These are phyloP conservation scores for Palythoa grandiflora DNA, from an alignment of 92 coral and sea anemone genomes.

Conservation along the genomic window DNA sequence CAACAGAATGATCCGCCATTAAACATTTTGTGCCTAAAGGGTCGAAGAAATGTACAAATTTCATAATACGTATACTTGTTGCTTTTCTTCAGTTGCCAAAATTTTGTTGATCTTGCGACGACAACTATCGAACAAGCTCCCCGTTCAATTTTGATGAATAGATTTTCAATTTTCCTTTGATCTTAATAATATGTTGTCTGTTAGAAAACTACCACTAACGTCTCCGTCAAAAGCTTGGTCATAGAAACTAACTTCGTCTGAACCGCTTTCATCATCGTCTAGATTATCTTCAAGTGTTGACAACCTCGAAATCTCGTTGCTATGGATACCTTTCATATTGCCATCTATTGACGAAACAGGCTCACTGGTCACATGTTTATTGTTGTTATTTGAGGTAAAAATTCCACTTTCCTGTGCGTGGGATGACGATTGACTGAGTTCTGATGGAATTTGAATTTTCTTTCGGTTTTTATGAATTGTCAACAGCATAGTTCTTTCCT, in stretches of 20 bases:
- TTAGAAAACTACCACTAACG: conserved; percentile 3
- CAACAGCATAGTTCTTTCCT: background rate
- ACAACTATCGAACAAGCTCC: background rate
- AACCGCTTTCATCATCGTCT: background rate
- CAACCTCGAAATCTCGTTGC: background rate
- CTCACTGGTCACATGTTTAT: background rate
- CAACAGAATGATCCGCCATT: no score
- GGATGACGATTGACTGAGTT: background rate
- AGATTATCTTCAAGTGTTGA: background rate
- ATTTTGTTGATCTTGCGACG: no score
- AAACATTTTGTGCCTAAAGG: no score
- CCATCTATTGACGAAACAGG: background rate
- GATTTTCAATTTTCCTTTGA: background rate
- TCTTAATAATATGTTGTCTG: background rate
- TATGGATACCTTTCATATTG: background rate
- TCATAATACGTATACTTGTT: no score
- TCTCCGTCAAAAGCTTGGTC: conserved; percentile 20
- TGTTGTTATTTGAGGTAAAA: background rate
- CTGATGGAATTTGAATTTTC: background rate
- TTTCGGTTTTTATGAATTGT: background rate
- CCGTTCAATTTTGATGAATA: background rate
- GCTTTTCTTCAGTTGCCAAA: no score
- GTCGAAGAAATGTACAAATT: no score
- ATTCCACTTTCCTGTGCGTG: background rate
- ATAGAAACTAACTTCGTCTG: background rate